Conservation (phyloP, 2,888 invertebrate genomes). For the Ornithoptera priamus region DNA sequence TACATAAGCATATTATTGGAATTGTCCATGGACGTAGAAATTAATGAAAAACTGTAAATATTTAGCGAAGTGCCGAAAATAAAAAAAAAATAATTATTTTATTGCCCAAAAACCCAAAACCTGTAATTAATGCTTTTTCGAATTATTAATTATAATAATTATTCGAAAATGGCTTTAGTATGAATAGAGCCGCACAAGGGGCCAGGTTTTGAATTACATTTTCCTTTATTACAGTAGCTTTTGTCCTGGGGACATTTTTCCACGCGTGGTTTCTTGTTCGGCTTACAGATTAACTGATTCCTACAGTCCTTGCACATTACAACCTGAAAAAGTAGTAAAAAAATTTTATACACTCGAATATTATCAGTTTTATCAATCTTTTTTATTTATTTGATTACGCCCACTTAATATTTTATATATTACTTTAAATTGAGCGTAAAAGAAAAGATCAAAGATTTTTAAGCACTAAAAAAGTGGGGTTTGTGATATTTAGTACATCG, state of each 20-base stretch:
- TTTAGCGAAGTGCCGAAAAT: no score
- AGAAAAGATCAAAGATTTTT: no score
- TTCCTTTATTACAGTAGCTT: conserved; percentile 7
- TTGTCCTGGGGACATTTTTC: background rate
- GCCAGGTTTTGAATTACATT: background rate
- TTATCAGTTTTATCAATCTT: no score
- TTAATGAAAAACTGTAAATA: no score
- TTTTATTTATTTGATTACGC: no score
- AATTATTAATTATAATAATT: background rate
- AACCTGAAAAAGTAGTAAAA: background rate
- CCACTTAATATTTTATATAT: no score
- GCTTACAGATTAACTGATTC: background rate
- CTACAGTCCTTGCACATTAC: conserved; percentile 3
- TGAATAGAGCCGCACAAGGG: background rate
- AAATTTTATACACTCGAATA: background rate
- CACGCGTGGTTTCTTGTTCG: conserved; percentile 2
- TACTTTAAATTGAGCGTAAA: no score
- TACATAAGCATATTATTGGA: no score
- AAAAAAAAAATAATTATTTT: no score
- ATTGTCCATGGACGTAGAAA: no score
- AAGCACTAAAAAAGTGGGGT: no score
- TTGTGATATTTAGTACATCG: no score
- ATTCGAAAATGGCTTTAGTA: background rate
- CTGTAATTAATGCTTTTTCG: background rate
- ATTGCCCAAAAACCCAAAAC: background rate